Percentiles rank a stretch among this genome's conserved stretches.
Evolutionary conservation across 2,888 invertebrate species (phyloP).

Genomic region (Diarsia dahlii): DNA sequence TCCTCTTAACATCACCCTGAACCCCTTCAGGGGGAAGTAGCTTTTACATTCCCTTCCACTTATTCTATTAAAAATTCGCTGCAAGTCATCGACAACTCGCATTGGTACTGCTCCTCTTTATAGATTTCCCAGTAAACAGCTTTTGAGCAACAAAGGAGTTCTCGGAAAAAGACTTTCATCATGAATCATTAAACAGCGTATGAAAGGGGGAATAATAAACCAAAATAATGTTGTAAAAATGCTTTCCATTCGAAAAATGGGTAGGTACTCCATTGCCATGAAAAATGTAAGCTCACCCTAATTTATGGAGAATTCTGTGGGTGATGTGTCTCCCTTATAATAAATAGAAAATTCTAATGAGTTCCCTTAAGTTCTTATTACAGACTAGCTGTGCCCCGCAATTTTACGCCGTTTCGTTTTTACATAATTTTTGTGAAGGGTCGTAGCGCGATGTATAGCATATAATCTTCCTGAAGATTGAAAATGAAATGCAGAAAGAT

Average conservation of each 20-base stretch:
- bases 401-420: not conserved
- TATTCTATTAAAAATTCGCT: slow-evolving; percentile 31
- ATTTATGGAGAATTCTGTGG: slow-evolving; percentile 22
- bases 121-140: slow-evolving; percentile 26
- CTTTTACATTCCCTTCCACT: slow-evolving; percentile 25
- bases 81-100: slow-evolving; percentile 26
- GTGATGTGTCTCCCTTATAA: not conserved
- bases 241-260: slow-evolving; percentile 3
- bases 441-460: not conserved
- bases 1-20: slow-evolving; percentile 39
- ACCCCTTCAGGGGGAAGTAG: not conserved
- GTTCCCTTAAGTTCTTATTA: slow-evolving; percentile 6
- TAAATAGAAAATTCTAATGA: slow-evolving; percentile 11
- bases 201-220: slow-evolving; percentile 12
- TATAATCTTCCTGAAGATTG: not conserved
- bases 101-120: slow-evolving; percentile 16
- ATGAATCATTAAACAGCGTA: slow-evolving; percentile 23
- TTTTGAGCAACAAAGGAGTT: slow-evolving; percentile 37
- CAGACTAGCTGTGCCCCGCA: not conserved
- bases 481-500: not conserved
- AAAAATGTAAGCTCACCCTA: slow-evolving; percentile 27
- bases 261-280: not conserved
- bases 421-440: too few species aligned
- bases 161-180: slow-evolving; percentile 7
- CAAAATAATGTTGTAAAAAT: slow-evolving; percentile 20